Evolutionary conservation across 2,888 invertebrate species (phyloP), one percentile per base, ranked within the genome.

Genomic region (Prosopocoilus inquinatus): DNA sequence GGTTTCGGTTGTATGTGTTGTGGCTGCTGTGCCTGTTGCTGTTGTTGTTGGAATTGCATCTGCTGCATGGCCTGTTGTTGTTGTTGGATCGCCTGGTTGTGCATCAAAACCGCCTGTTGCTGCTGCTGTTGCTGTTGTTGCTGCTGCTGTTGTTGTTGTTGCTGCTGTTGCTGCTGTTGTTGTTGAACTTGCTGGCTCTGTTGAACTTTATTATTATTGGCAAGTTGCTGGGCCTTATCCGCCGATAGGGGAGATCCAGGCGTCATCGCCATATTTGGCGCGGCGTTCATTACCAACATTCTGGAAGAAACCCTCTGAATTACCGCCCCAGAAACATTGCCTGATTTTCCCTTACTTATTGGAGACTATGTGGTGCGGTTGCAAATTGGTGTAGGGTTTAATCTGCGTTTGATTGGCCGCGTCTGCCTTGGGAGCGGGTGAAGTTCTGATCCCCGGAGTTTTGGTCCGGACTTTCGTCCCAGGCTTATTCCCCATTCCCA

Each of bases 351-450:
- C 78, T 78, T 71, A 81, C 82, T 82, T 82, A 63, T 81, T 82
- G 50, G 80, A 77, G 9, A 81, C 80, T 35, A 82, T 75, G 64
- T 80, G 81, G 54, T 78, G 80, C 49, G 74, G 76, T 55, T 75
- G 75, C 46, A 78, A 75, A 39, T 77, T 74, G 2, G 70, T 78
- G 61, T 82, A 82, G 33, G 83, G 78, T 78, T 78, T 72, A 77
- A 84, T 74, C 77, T 77, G 81, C 0, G 88, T 88, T 70, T 88
- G 88, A 74, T 88, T 90, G 4, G 88, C 87, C 1, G 87, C 88
- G 70, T 88, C 89, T 60, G 84, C 85, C 74, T 86, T 89, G 57
- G 89, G 84, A 15, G 89, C 88, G n/a, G 90, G 89, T 2, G 86
- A 84, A 50, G 81, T 80, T 55, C 86, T 78, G 64, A 85, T 83